Percentiles rank a stretch among this genome's conserved stretches.
These are phyloP conservation scores for Dipodomys stephensi DNA, from an alignment of 2,113 vertebrate genomes.

Conservation along the genomic window DNA sequence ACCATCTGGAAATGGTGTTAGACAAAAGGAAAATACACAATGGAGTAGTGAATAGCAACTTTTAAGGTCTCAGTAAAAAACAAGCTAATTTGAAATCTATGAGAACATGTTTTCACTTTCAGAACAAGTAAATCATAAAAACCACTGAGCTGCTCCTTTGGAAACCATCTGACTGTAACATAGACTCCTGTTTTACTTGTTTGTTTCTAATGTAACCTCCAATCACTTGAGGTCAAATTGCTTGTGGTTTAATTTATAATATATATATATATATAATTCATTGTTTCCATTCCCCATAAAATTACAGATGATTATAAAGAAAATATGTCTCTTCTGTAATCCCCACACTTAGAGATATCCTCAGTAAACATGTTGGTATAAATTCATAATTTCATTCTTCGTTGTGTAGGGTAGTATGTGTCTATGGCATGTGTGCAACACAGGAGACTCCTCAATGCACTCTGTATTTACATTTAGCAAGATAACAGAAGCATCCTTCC, in stretches of 20 bases:
- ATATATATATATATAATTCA: background rate
- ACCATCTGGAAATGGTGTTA: constrained; percentile 56
- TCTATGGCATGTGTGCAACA: background rate
- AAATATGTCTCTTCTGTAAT: constrained; percentile 1
- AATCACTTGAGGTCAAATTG: constrained; percentile 18
- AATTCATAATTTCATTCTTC: constrained; percentile 33
- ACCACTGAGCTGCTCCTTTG: constrained; percentile 18
- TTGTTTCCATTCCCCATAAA: constrained; percentile 38
- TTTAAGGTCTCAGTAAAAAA: constrained; percentile 37
- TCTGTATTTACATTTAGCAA: background rate
- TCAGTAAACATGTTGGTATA: background rate
- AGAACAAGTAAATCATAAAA: constrained; percentile 48
- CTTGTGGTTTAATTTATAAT: constrained; percentile 49
- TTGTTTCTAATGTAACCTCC: constrained; percentile 21
- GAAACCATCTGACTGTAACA: constrained; percentile 17
- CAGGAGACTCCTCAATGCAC: background rate
- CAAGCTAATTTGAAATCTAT: constrained; percentile 56
- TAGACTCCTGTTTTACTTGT: constrained; percentile 19
- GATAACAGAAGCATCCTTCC: background rate
- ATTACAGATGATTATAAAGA: constrained; percentile 16
- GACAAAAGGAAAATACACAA: constrained; percentile 35
- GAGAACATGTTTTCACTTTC: constrained; percentile 48
- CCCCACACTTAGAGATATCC: background rate
- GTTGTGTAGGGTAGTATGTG: background rate
- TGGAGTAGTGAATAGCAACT: background rate